phyloP scores from a whole-genome alignment of 53 echinoderm and acorn worm species.

The Henricia sp. region DNA sequence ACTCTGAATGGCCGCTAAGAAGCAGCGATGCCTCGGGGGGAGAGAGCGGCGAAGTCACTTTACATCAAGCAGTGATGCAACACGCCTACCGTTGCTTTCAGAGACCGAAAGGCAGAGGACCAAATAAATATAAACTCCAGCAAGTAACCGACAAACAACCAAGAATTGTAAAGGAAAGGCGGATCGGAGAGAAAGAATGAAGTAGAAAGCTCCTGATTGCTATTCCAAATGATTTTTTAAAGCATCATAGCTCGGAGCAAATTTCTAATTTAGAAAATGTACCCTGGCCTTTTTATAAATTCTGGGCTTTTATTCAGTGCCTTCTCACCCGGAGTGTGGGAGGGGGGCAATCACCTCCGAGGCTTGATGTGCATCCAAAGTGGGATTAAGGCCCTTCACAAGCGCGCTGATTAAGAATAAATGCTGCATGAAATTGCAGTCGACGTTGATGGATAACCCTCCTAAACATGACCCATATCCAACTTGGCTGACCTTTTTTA shows the following conservation, averaged over 20 bases:
- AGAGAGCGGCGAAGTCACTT: slow-evolving; percentile 61
- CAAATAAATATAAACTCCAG: too few species aligned
- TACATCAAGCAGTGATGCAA: slow-evolving; percentile 57
- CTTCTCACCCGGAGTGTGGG: background rate
- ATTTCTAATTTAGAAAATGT: slow-evolving; percentile 55
- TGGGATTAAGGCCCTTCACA: slow-evolving; percentile 61
- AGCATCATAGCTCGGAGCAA: slow-evolving; percentile 50
- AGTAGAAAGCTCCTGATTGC: slow-evolving; percentile 49
- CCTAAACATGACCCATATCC: slow-evolving; percentile 57
- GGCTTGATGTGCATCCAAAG: slow-evolving; percentile 51
- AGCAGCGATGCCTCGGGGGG: slow-evolving; percentile 38
- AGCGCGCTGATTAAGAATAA: slow-evolving; percentile 61
- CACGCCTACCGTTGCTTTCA: slow-evolving; percentile 34
- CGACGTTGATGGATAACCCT: slow-evolving; percentile 62
- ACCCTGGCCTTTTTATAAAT: slow-evolving; percentile 6
- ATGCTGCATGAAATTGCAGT: slow-evolving; percentile 60
- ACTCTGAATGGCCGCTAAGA: slow-evolving; percentile 56
- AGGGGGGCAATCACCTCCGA: slow-evolving; percentile 44
- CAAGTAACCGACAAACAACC: too few species aligned
- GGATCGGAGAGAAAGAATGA: background rate
- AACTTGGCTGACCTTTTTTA: slow-evolving; percentile 48
- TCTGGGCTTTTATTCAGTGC: background rate
- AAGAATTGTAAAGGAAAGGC: background rate
- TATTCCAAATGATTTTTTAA: slow-evolving; percentile 63
- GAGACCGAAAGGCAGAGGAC: slow-evolving; percentile 9